Base-by-base conservation (phyloP, 2,113 vertebrate genomes). In the Mormyrus lacerda region DNA sequence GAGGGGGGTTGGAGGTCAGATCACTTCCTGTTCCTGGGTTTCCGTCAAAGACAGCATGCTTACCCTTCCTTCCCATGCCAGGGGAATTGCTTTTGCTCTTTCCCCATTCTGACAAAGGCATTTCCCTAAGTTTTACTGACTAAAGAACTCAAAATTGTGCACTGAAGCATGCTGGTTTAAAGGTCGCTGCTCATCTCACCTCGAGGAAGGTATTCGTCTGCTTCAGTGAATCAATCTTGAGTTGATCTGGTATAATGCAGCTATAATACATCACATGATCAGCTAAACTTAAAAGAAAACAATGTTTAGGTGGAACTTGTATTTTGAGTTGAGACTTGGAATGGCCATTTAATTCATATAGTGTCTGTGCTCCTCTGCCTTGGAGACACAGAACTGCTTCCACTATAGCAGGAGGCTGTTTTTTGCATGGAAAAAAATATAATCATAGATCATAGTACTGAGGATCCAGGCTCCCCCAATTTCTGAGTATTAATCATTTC, bases 21-120 rank as follows among this genome's bases (percentile, higher is more conserved):
- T 94, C 93, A 95, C 94, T 96, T 96, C 95, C 96, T 95, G 95
- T 93, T 92, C 91, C 91, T 92, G 94, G 91, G 93, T 92, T 92
- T 92, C 92, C 27, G 92, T 94, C 93, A 94, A 94, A 95, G 93
- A 92, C 94, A 95, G 94, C 95, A n/a, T 96, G 95, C 93, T 93
- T 92, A 44, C 2, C 15, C 17, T 87, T 9, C 39, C n/a, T 87
- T 50, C 50, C 47, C 4, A 53, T 4, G 47, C 13, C 24, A 86
- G 44, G 10, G 44, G 13, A 31, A 87, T 11, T 45, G 3, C 19
- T 44, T 44, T 44, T 24, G 39, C 13, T 73, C 9, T n/a, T 35
- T 53, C 13, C 31, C 31, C 15, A 27, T 48, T 44, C 24, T n/a
- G 45, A 45, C 45, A 24, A 48, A 85, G 82, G 82, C 45, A 45